These are phyloP conservation scores for Cephalopterus ornatus DNA, from an alignment of 2,113 vertebrate species.

Conservation along the genomic window DNA sequence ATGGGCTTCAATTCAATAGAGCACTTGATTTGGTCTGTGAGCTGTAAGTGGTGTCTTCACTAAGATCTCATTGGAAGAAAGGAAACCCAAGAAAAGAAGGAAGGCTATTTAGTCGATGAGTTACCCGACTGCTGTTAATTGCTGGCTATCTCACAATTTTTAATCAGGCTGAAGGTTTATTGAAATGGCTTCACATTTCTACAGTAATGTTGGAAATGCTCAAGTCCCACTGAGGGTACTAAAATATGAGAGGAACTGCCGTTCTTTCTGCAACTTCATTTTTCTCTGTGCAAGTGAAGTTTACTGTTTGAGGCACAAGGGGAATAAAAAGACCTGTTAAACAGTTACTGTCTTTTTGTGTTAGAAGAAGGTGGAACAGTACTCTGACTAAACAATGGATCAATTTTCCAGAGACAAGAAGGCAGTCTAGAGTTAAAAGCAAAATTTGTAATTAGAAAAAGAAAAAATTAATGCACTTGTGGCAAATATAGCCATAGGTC, in stretches of 20 bases:
- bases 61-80: neutral
- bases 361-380: neutral
- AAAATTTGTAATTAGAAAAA: neutral
- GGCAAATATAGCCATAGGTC: neutral
- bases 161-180: neutral
- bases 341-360: neutral
- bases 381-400: neutral
- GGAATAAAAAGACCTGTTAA: slow-evolving; percentile 42
- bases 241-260: slow-evolving; percentile 7
- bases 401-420: slow-evolving; percentile 35
- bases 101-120: neutral
- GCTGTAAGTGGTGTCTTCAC: neutral
- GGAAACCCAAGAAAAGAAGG: neutral
- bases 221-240: neutral
- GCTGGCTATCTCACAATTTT: neutral
- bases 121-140: neutral
- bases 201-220: neutral
- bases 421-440: neutral
- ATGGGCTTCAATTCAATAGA: neutral
- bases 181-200: slow-evolving; percentile 14
- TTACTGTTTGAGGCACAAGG: slow-evolving; percentile 3
- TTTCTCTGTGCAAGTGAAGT: slow-evolving; percentile 20
- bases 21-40: neutral
- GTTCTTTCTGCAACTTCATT: slow-evolving; percentile 45
- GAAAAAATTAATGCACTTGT: neutral